Conservation (phyloP, 1,140 invertebrate genomes). For the Paraescarpia echinospica region DNA sequence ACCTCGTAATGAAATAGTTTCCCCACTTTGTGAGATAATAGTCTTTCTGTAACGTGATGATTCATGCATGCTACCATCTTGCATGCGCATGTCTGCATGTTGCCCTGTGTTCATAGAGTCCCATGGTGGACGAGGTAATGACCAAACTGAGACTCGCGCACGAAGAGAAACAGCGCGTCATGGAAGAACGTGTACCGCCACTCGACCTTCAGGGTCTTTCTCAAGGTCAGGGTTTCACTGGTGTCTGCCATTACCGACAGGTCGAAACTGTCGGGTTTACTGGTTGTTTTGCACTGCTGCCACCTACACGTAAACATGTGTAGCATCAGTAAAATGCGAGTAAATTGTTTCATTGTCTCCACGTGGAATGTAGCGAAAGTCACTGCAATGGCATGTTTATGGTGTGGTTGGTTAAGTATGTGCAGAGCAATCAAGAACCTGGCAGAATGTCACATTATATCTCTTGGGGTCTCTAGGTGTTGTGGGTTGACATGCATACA, state of each 20-base stretch:
- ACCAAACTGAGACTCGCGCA: conserved; percentile 29
- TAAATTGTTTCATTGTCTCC: background rate
- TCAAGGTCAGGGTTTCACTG: conserved; percentile 23
- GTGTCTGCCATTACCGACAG: background rate
- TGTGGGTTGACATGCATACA: background rate
- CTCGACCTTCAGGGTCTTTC: conserved; percentile 30
- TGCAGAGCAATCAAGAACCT: background rate
- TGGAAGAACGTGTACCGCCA: conserved; percentile 34
- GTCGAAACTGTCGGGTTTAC: background rate
- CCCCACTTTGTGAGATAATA: background rate
- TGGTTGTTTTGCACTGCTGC: background rate
- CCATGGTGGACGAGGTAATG: conserved; percentile 29
- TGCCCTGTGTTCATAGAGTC: conserved; percentile 23
- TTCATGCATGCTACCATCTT: background rate
- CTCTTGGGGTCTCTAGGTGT: conserved; percentile 28
- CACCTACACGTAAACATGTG: background rate
- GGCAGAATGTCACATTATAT: conserved; percentile 23
- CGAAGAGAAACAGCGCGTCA: conserved; percentile 28
- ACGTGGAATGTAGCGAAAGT: background rate
- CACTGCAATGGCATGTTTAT: background rate
- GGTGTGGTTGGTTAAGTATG: background rate
- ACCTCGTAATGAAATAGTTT: background rate
- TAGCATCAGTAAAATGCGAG: background rate
- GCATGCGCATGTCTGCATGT: background rate
- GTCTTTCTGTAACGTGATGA: background rate